Percentiles rank a stretch among this genome's conserved stretches.
Evolutionary conservation across 35 echinoderm and acorn worm species (phyloP).

Genomic region (Apostichopus californicus): DNA sequence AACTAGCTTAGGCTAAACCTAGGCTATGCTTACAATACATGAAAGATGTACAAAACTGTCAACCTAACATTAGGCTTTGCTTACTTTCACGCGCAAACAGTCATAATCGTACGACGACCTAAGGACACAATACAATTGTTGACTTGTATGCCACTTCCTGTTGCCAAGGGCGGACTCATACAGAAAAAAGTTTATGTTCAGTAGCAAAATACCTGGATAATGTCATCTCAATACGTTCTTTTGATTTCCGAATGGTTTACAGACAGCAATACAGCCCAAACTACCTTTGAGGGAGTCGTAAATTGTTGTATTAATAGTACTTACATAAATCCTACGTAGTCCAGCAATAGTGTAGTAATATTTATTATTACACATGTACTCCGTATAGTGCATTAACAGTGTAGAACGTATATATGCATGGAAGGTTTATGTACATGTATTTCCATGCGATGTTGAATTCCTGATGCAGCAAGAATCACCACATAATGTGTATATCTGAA

Average conservation of each 20-base stretch:
- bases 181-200: slow-evolving; percentile 7
- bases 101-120: too few relatives aligned
- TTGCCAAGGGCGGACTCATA: slow-evolving; percentile 76
- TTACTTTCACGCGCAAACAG: too few relatives aligned
- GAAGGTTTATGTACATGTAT: background rate
- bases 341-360: background rate
- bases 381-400: background rate
- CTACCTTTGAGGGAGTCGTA: background rate
- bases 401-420: background rate
- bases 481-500: too few relatives aligned
- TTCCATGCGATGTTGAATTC: background rate
- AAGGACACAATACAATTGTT: background rate
- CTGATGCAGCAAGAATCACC: background rate
- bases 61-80: too few relatives aligned
- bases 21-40: too few relatives aligned
- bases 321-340: slow-evolving; percentile 1
- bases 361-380: background rate
- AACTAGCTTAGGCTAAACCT: too few relatives aligned
- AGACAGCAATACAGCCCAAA: background rate
- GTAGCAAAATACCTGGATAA: background rate
- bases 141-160: slow-evolving; percentile 80
- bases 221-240: background rate
- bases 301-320: background rate
- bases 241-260: background rate
- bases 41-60: too few relatives aligned